A percentile compares a stretch with the other conserved stretches of the same genome.
phyloP scores from a whole-genome alignment of 2,113 vertebrate genomes.

The Ellobius talpinus region DNA sequence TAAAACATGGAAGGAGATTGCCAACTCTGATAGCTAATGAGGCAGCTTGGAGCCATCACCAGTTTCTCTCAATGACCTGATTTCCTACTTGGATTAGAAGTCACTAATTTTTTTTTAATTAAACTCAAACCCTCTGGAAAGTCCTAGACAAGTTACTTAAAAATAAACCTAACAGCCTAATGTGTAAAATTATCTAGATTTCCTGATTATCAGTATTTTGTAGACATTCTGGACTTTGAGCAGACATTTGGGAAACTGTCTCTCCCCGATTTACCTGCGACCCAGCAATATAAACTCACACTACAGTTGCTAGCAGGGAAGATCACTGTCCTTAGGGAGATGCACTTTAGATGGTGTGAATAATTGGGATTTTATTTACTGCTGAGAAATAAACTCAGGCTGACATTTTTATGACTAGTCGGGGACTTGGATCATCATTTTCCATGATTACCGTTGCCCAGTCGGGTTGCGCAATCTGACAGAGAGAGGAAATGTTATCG shows the following conservation, averaged over 20 bases:
- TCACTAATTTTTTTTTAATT: neutral
- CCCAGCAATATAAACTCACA: neutral
- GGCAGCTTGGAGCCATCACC: neutral
- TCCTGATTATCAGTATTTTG: neutral
- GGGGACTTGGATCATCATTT: slow-evolving; percentile 58
- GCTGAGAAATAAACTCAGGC: slow-evolving; percentile 60
- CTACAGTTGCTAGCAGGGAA: neutral
- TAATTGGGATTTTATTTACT: slow-evolving; percentile 76
- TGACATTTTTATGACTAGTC: slow-evolving; percentile 74
- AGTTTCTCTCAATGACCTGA: neutral
- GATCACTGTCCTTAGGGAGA: neutral
- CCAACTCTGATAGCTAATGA: neutral
- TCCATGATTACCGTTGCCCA: slow-evolving; percentile 57
- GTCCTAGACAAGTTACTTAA: neutral
- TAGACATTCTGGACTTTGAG: neutral
- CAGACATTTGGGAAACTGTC: neutral
- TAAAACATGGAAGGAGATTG: neutral
- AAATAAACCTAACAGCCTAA: neutral
- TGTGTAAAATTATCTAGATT: neutral
- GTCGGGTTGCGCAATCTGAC: slow-evolving; percentile 33
- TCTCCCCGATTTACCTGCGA: neutral
- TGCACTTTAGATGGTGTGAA: slow-evolving; percentile 56
- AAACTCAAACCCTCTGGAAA: neutral
- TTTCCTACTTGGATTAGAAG: neutral
- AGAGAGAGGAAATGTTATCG: slow-evolving; percentile 63